Percentiles rank a stretch among this genome's conserved stretches.
Conservation (phyloP, 1,140 invertebrate genomes). For the Tetramorium alpestre region DNA sequence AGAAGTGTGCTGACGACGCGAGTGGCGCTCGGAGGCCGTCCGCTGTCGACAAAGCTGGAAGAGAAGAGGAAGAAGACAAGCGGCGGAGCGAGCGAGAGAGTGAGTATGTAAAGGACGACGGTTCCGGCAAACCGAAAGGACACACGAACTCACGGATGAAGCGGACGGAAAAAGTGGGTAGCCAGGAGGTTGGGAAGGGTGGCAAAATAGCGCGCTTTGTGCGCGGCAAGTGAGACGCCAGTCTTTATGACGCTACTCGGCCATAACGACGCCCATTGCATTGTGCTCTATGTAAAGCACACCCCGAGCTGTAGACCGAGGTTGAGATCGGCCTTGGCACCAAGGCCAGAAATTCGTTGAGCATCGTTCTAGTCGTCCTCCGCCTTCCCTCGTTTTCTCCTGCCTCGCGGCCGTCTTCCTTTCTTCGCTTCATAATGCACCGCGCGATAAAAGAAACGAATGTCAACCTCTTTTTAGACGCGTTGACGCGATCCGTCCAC, state of each 20-base stretch:
- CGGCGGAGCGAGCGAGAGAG: neutral
- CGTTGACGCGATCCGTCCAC: constrained; percentile 18
- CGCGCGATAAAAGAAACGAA: constrained; percentile 74
- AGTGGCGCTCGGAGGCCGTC: constrained; percentile 34
- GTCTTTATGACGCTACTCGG: constrained; percentile 75
- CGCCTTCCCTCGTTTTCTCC: neutral
- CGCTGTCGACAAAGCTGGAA: constrained; percentile 5
- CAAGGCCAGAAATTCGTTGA: constrained; percentile 29
- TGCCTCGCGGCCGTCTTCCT: constrained; percentile 44
- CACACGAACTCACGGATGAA: constrained; percentile 13
- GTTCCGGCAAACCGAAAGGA: constrained; percentile 41
- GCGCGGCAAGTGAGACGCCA: constrained; percentile 67
- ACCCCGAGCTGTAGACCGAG: constrained; percentile 33
- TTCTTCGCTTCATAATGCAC: constrained; percentile 67
- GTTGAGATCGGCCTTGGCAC: constrained; percentile 67
- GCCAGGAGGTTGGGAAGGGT: constrained; percentile 54
- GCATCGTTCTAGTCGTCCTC: constrained; percentile 36
- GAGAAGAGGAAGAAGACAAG: neutral
- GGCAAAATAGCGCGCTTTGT: constrained; percentile 77
- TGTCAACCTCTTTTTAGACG: constrained; percentile 59
- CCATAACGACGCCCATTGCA: constrained; percentile 77
- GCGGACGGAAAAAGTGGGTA: constrained; percentile 58
- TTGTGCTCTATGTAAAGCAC: constrained; percentile 73
- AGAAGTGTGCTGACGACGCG: constrained; percentile 14
- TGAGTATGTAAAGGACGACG: constrained; percentile 22